These are phyloP conservation scores for Rhorus exstirpatorius DNA, from an alignment of 2,888 invertebrate species.

Conservation along the genomic window DNA sequence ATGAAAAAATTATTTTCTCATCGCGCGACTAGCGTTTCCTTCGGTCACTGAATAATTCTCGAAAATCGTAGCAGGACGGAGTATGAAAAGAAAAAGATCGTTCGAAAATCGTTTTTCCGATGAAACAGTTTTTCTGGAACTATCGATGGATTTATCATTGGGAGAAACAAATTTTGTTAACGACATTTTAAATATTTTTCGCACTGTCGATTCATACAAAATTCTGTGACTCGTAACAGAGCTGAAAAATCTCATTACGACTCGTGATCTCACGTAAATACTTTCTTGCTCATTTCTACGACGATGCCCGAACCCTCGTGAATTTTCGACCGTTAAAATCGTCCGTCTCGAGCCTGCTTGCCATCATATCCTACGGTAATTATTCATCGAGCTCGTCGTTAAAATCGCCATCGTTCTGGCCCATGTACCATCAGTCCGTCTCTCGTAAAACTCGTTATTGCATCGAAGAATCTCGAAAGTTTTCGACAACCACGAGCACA, in stretches of 20 bases:
- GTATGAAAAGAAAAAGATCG: too few relatives aligned
- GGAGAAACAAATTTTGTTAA: too few relatives aligned
- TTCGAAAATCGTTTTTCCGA: too few relatives aligned
- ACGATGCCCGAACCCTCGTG: too few relatives aligned
- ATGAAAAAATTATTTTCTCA: conserved; percentile 6
- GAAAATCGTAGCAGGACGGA: neutral
- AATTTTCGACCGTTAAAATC: neutral
- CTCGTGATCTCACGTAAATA: too few relatives aligned
- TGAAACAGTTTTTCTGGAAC: too few relatives aligned
- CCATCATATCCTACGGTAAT: conserved; percentile 39
- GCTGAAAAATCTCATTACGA: neutral
- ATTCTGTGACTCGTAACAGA: neutral
- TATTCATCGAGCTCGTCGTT: conserved; percentile 62
- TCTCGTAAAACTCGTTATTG: conserved; percentile 35
- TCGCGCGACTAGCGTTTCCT: too few relatives aligned
- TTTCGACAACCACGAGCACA: conserved; percentile 19
- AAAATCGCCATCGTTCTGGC: too few relatives aligned
- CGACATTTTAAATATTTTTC: neutral
- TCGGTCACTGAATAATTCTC: neutral
- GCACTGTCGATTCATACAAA: too few relatives aligned
- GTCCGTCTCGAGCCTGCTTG: conserved; percentile 29
- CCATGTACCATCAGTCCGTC: conserved; percentile 30
- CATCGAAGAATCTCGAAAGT: conserved; percentile 43
- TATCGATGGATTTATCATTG: too few relatives aligned
- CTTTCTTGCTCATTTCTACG: too few relatives aligned